phyloP scores from a whole-genome alignment of 2,888 invertebrate species.

The Eupithecia centaureata region DNA sequence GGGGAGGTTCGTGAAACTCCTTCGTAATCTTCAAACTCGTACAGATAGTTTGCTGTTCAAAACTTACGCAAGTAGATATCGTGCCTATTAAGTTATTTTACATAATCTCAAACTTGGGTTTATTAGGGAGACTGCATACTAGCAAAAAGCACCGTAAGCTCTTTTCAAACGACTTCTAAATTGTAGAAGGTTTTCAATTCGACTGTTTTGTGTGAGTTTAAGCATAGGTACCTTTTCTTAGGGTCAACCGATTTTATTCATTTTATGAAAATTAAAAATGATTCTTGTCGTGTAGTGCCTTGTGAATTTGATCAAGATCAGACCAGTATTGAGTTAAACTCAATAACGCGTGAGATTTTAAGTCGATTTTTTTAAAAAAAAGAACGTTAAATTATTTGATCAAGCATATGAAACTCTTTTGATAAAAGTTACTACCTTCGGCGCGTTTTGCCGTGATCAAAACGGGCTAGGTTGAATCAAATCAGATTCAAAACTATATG shows the following conservation, averaged over 20 bases:
- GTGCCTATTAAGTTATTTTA: conserved; percentile 23
- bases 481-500: not conserved
- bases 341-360: no score
- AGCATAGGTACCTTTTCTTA: no score
- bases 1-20: conserved; percentile 37
- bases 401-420: not conserved
- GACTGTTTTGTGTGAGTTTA: no score
- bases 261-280: no score
- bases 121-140: not conserved
- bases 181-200: not conserved
- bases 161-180: not conserved
- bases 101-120: conserved; percentile 18
- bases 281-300: no score
- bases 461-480: not conserved
- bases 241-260: no score
- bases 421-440: not conserved
- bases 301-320: no score
- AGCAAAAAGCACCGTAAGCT: not conserved
- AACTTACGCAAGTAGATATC: conserved; percentile 20
- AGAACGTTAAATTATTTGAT: no score
- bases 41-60: conserved; percentile 33
- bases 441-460: not conserved
- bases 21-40: conserved; percentile 32
- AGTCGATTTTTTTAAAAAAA: no score
- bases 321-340: no score